A percentile compares a stretch with the other conserved stretches of the same genome.
These are phyloP conservation scores for Hemibagrus guttatus DNA, from an alignment of 2,797 vertebrate species.

Conservation along the genomic window DNA sequence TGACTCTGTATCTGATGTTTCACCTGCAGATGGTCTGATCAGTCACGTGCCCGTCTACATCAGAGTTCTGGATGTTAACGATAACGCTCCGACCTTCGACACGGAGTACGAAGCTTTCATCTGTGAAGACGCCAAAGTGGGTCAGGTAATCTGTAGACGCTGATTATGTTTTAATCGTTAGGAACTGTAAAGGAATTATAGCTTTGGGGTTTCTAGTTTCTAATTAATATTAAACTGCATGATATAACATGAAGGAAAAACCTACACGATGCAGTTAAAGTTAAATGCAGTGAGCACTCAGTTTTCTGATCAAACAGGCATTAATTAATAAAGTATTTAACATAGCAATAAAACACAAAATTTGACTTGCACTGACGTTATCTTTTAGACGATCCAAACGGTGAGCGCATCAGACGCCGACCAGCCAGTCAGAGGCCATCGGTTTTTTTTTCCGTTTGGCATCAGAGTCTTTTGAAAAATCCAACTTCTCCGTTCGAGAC, in stretches of 20 bases:
- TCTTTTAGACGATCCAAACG: constrained; percentile 85
- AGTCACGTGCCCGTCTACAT: constrained; percentile 87
- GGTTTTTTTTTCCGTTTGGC: constrained; percentile 88
- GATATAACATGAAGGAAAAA: too few relatives aligned
- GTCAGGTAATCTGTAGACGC: constrained; percentile 78
- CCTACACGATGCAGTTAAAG: too few relatives aligned
- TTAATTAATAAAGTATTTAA: too few relatives aligned
- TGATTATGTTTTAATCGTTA: not conserved
- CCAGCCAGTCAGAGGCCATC: constrained; percentile 84
- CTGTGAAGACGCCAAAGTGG: constrained; percentile 91
- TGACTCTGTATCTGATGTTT: not conserved
- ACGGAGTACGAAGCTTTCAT: constrained; percentile 91
- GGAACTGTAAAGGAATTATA: not conserved
- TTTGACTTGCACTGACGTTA: constrained; percentile 51
- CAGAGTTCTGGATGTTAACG: constrained; percentile 90
- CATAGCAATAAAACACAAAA: not conserved
- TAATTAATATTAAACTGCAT: not conserved
- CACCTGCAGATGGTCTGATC: constrained; percentile 83
- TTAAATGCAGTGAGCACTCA: too few relatives aligned
- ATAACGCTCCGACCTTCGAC: constrained; percentile 90
- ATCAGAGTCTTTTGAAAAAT: constrained; percentile 82
- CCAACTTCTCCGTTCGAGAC: constrained; percentile 91
- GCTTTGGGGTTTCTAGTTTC: not conserved
- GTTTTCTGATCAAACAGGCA: too few relatives aligned
- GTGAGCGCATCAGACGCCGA: constrained; percentile 89